Evolutionary conservation across 1,140 invertebrate species (phyloP).

Genomic region (Eumeta japonica): DNA sequence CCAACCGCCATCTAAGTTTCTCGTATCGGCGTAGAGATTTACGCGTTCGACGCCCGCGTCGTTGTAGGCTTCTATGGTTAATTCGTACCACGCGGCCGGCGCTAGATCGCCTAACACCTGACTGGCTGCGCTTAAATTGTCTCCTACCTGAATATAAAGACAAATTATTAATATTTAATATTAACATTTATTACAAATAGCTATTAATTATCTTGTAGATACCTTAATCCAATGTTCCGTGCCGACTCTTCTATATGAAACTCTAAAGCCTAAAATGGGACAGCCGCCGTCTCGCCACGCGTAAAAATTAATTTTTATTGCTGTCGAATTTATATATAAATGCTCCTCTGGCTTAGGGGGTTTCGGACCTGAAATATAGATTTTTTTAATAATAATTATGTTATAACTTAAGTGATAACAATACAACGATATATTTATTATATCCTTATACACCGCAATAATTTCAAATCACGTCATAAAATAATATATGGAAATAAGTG

Average conservation of each 20-base stretch:
- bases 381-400: conserved; percentile 2
- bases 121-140: conserved; percentile 60
- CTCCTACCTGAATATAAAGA: conserved; percentile 36
- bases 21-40: conserved; percentile 43
- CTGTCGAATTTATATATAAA: conserved; percentile 62
- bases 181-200: too few species aligned
- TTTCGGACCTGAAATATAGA: conserved; percentile 43
- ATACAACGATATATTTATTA: conserved; percentile 5
- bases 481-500: too few species aligned
- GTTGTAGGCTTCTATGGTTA: conserved; percentile 71
- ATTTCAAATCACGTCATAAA: neutral
- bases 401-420: too few species aligned
- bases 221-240: conserved; percentile 55
- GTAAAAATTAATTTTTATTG: conserved; percentile 67
- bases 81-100: conserved; percentile 72
- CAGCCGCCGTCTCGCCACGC: conserved; percentile 80
- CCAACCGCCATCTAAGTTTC: conserved; percentile 46
- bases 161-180: conserved; percentile 23
- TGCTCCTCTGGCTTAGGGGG: conserved; percentile 63
- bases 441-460: neutral
- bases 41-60: conserved; percentile 66
- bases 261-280: conserved; percentile 75
- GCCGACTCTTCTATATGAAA: conserved; percentile 67
- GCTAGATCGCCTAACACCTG: conserved; percentile 67
- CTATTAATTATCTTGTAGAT: too few species aligned